Evolutionary conservation across 2,113 vertebrate species (phyloP).

Genomic region (Hypomesus transpacificus): DNA sequence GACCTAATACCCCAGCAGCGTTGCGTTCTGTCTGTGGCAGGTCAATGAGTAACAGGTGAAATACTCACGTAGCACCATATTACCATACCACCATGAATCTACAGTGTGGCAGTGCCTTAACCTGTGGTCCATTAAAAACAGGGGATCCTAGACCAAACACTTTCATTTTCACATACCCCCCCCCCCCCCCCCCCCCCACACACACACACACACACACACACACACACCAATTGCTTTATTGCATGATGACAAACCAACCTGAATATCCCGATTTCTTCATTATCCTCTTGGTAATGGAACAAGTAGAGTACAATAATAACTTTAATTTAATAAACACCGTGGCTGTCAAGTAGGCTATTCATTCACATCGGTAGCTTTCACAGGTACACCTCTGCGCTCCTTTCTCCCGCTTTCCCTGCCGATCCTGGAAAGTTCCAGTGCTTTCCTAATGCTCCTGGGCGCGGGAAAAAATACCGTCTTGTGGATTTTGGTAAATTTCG

Average conservation of each 20-base stretch:
- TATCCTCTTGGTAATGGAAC: background rate
- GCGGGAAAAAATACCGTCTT: slow-evolving; percentile 1
- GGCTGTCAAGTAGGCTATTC: slow-evolving; percentile 16
- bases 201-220: slow-evolving; percentile 2
- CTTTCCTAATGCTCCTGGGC: slow-evolving; percentile 24
- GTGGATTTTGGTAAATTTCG: background rate
- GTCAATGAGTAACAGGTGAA: no score
- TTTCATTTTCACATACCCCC: background rate
- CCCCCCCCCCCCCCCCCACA: no score
- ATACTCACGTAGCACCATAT: no score
- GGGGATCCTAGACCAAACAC: no score
- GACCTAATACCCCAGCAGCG: no score
- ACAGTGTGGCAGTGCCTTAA: no score
- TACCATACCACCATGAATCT: no score
- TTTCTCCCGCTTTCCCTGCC: background rate
- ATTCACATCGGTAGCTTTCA: slow-evolving; percentile 20
- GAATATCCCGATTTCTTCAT: slow-evolving; percentile 61
- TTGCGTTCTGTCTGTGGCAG: no score
- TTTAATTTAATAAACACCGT: background rate
- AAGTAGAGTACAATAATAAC: no score
- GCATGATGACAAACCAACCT: slow-evolving; percentile 40
- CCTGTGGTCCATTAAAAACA: no score
- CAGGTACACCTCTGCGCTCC: background rate
- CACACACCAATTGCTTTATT: background rate
- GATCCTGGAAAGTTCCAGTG: background rate